phyloP scores from a whole-genome alignment of 37 sponge, comb jelly and placozoan genomes.

The Hormiphora californensis region DNA sequence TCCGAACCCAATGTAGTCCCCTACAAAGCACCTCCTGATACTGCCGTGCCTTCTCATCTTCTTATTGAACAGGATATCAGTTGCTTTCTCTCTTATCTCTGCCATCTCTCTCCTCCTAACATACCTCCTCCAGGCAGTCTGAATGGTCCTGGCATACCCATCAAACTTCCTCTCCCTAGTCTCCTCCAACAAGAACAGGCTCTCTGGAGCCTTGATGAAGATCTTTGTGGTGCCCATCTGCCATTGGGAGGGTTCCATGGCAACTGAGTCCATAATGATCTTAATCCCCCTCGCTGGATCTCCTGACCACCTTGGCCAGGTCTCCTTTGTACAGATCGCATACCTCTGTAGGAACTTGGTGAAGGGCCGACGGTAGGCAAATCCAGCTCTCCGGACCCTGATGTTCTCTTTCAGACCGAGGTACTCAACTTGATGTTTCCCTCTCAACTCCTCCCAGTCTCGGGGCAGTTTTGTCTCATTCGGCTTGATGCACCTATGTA shows the following conservation, averaged over 20 bases:
- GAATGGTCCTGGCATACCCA: slow-evolving; percentile 82
- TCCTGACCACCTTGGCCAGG: slow-evolving; percentile 86
- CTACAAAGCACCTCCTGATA: slow-evolving; percentile 92
- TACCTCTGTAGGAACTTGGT: slow-evolving; percentile 90
- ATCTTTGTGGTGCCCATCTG: slow-evolving; percentile 86
- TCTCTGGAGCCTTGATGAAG: slow-evolving; percentile 90
- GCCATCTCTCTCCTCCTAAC: slow-evolving; percentile 32
- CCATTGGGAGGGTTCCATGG: slow-evolving; percentile 97
- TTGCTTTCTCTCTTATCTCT: slow-evolving; percentile 59
- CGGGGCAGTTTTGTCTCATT: slow-evolving; percentile 92
- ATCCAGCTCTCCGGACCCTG: slow-evolving; percentile 91
- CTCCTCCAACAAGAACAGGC: slow-evolving; percentile 94
- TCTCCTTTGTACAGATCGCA: slow-evolving; percentile 81
- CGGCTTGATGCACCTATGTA: slow-evolving; percentile 85
- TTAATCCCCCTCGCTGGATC: slow-evolving; percentile 67
- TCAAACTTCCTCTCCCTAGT: slow-evolving; percentile 94
- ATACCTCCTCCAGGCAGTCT: slow-evolving; percentile 82
- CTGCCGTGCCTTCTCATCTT: slow-evolving; percentile 84
- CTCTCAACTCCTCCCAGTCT: slow-evolving; percentile 87
- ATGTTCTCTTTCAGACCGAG: slow-evolving; percentile 97
- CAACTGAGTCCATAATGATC: slow-evolving; percentile 80
- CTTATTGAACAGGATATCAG: slow-evolving; percentile 86
- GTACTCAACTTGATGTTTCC: slow-evolving; percentile 91
- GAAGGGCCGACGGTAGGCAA: slow-evolving; percentile 88
- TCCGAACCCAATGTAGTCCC: slow-evolving; percentile 86